These are phyloP conservation scores for Lophochroa leadbeateri DNA, from an alignment of 2,113 vertebrate species.

Conservation along the genomic window DNA sequence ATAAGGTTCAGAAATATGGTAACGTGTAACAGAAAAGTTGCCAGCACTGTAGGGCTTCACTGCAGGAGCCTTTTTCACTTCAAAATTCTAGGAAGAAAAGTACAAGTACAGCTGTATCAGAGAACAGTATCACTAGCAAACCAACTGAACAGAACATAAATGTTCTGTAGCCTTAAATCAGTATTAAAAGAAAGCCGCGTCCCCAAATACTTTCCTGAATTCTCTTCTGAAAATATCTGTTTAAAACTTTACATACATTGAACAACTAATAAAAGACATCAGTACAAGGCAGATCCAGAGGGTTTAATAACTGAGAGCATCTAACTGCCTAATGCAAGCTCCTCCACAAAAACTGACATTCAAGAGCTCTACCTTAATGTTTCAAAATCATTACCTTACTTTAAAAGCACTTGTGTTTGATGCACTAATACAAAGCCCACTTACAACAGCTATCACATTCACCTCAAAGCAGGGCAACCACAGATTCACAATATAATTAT, in stretches of 20 bases:
- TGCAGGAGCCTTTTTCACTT: constrained; percentile 55
- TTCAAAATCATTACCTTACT: neutral
- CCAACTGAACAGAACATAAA: neutral
- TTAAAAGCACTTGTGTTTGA: neutral
- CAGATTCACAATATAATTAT: neutral
- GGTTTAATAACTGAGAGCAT: neutral
- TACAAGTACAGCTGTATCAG: neutral
- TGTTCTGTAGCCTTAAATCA: neutral
- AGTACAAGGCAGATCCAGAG: neutral
- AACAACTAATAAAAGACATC: neutral
- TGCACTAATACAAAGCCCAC: neutral
- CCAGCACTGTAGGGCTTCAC: constrained; percentile 72
- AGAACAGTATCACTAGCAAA: neutral
- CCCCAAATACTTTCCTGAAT: neutral
- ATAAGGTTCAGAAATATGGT: constrained; percentile 77
- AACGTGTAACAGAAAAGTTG: constrained; percentile 82
- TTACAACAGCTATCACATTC: neutral
- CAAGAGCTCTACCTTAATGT: neutral
- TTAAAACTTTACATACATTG: neutral
- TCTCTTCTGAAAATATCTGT: neutral
- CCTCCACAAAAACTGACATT: neutral
- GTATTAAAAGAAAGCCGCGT: neutral
- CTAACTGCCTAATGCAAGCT: neutral
- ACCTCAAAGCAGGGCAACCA: neutral
- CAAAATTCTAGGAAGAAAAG: constrained; percentile 73